Base-by-base conservation (phyloP, 2,113 vertebrate genomes). In the Neomonachus schauinslandi region DNA sequence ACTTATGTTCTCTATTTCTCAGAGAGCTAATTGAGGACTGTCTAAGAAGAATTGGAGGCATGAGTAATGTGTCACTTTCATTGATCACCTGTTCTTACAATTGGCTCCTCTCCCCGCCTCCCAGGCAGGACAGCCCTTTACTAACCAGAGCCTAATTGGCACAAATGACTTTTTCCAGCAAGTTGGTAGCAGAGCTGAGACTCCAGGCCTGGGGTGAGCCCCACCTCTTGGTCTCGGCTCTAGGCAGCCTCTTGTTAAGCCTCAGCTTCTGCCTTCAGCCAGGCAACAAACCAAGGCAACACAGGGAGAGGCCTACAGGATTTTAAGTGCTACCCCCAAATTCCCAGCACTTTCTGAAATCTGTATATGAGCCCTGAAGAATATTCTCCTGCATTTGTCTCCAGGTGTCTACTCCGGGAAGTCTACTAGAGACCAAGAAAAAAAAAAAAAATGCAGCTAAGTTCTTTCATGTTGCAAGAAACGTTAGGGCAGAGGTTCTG, bases 131-230 rank as follows among this genome's bases (percentile, higher is more conserved):
- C 36, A 91, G 0, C 61, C n/a, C 57, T 69, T 65, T 86, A 42
- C 91, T 76, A 87, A 86, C 59, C 69, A 63, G 67, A 12, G 33
- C 63, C 88, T 97, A 97, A 92, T 90, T 79, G 96, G 95, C 93
- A 95, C 91, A 87, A 65, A 90, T 83, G 87, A 84, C 85, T 96
- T 83, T 59, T 42, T 14, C 72, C 39, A 82, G 53, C 49, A 79
- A 96, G 49, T 81, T 93, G 69, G 91, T 91, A 84, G 80, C 95
- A 91, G 84, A 57, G 51, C 42, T 31, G n/a, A 91, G 51, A 8
- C 16, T 0, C 12, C n/a, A 87, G 59, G n/a, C 67, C 57, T 72
- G 19, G 7, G 21, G 28, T 1, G 7, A 63, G 61, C 13, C 46
- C 31, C 3, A 39, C 67, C 53, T 80, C 55, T 46, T 88, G 92